Conservation (phyloP, 2,888 invertebrate species). For the Philopedon plagiatum region DNA sequence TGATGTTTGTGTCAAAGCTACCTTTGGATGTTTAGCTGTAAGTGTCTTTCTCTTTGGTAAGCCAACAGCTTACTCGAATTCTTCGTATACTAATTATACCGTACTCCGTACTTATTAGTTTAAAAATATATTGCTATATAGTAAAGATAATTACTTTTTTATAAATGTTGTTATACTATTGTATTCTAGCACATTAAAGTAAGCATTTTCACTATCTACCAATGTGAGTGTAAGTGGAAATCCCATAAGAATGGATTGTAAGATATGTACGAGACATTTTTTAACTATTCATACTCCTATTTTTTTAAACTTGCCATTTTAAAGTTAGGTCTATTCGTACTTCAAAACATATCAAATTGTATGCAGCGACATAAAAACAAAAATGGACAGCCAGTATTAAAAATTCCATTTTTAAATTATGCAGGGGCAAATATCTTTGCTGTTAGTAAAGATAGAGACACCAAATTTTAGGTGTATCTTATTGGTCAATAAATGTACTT, state of each 20-base stretch:
- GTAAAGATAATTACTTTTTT: conserved; percentile 42
- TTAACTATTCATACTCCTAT: too few relatives aligned
- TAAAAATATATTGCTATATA: conserved; percentile 22
- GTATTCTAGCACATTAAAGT: conserved; percentile 47
- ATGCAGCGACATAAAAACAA: too few relatives aligned
- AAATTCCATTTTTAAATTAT: too few relatives aligned
- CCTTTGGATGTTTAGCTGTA: conserved; percentile 44
- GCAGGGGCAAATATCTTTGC: too few relatives aligned
- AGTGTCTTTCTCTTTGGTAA: conserved; percentile 17
- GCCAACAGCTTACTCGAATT: conserved; percentile 14
- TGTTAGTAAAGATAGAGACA: too few relatives aligned
- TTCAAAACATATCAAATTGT: not conserved
- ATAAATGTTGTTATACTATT: conserved; percentile 48
- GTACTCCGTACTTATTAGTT: conserved; percentile 24
- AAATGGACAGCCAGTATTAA: too few relatives aligned
- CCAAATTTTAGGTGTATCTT: too few relatives aligned
- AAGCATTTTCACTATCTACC: conserved; percentile 45
- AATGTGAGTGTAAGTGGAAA: conserved; percentile 7
- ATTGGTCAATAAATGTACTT: too few relatives aligned
- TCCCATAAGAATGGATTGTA: not conserved
- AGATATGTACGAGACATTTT: not conserved
- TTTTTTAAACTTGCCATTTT: too few relatives aligned
- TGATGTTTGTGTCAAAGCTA: conserved; percentile 50
- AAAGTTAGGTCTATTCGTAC: not conserved
- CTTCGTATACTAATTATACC: conserved; percentile 41